Percentiles rank a stretch among this genome's conserved stretches.
phyloP scores from a whole-genome alignment of 2,888 invertebrate species.

The Itoplectis maculator region DNA sequence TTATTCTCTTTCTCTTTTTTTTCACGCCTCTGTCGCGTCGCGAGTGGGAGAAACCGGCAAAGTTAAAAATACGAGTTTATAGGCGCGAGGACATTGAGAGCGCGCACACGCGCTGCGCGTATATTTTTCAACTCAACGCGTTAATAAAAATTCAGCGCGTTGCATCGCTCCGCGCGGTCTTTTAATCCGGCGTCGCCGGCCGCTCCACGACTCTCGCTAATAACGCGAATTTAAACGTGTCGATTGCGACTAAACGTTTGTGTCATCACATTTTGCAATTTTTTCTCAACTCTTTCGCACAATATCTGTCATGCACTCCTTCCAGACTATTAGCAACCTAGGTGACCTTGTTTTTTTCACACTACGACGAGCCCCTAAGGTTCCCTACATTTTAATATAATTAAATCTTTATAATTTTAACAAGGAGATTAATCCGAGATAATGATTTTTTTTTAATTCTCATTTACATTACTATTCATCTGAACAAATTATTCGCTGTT shows the following conservation, averaged over 20 bases:
- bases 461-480: too few relatives aligned
- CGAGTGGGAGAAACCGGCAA: slow-evolving; percentile 63
- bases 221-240: slow-evolving; percentile 11
- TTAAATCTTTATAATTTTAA: not conserved
- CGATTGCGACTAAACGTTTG: slow-evolving; percentile 49
- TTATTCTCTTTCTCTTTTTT: not conserved
- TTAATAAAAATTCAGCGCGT: slow-evolving; percentile 21
- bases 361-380: not conserved
- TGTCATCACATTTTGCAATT: slow-evolving; percentile 11
- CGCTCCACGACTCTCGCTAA: not conserved
- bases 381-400: not conserved
- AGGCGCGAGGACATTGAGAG: slow-evolving; percentile 54
- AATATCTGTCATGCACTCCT: not conserved
- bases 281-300: not conserved
- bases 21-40: slow-evolving; percentile 13
- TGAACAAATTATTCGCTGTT: not conserved
- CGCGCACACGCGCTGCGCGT: slow-evolving; percentile 19
- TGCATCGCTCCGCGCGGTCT: slow-evolving; percentile 20
- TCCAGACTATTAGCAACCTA: not conserved
- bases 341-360: not conserved
- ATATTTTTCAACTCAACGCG: slow-evolving; percentile 24
- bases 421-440: too few relatives aligned
- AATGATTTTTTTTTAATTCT: too few relatives aligned
- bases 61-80: slow-evolving; percentile 74
- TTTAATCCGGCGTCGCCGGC: not conserved